Evolutionary conservation across 2,797 vertebrate genomes (phyloP), one percentile per base, ranked within the genome.

Genomic region (Bovichtus variegatus): DNA sequence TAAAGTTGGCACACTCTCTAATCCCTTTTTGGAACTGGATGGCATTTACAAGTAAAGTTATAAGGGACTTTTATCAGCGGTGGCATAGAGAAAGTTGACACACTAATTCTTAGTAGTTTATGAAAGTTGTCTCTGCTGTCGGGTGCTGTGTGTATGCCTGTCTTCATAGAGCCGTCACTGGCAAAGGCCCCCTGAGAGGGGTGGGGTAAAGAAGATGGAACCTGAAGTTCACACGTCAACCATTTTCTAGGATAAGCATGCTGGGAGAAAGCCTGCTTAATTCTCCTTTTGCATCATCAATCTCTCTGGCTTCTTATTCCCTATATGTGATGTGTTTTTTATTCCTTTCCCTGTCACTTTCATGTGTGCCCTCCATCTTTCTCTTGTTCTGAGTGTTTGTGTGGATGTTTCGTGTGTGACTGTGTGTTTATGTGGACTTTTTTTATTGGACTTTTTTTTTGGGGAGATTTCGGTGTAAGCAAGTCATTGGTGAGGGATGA

Each of bases 281-380:
- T 87, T 86, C 85, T 86, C 76, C 88, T 91, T 90, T 85, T 87
- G 78, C 80, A 80, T 86, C 87, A 85, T 91, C 78, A 84, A 74
- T 87, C 80, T 86, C 58, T 57, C 64, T 10, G 19, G 51, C 70
- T 77, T 81, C 64, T 69, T 58, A 69, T 75, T 71, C 65, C 41
- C 40, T 15, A 65, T 55, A 53, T 51, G 57, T 54, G 53, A 71
- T 21, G 8, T 19, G n/a, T 25, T 41, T 34, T 46, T 47, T 64
- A 72, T 19, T 41, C 55, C 29, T 53, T 3, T 27, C 19, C 63
- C 25, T 78, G 71, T 88, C 78, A 68, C 77, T 82, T 75, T 76
- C 77, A 71, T 69, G 44, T 76, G 59, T 53, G 63, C 54, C 61
- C 71, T 73, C 68, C 50, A 64, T 80, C 76, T 50, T 76, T 80